Conservation (phyloP, 2,113 vertebrate species). For the Rallus limicola region DNA sequence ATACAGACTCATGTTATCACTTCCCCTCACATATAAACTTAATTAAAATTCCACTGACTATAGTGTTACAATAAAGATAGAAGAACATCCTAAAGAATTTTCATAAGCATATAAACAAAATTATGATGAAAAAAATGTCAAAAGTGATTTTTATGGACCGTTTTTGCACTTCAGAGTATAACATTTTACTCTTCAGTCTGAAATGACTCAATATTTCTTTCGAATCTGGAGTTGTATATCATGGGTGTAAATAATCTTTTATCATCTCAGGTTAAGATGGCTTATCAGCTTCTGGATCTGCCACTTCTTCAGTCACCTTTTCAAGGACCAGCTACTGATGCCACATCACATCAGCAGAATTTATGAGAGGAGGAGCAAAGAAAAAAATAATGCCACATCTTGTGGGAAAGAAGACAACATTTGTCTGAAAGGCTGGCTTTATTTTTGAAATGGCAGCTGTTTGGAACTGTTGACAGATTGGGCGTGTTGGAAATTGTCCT, state of each 20-base stretch:
- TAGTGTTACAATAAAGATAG: background rate
- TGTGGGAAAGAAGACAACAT: background rate
- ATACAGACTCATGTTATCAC: background rate
- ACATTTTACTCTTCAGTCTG: background rate
- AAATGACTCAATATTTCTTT: background rate
- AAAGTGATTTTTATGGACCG: background rate
- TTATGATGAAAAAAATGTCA: background rate
- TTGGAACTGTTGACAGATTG: slow-evolving; percentile 39
- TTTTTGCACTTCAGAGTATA: background rate
- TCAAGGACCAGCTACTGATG: background rate
- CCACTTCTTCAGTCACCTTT: slow-evolving; percentile 32
- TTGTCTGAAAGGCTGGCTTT: slow-evolving; percentile 17
- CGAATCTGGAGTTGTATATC: background rate
- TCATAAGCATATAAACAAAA: background rate
- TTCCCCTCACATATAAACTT: background rate
- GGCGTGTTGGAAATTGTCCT: slow-evolving; percentile 28
- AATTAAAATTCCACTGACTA: background rate
- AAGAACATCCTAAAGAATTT: background rate
- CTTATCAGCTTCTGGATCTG: slow-evolving; percentile 46
- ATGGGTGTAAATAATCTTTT: slow-evolving; percentile 30
- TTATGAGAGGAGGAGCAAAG: slow-evolving; percentile 8
- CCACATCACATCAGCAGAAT: background rate
- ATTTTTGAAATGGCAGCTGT: slow-evolving; percentile 47
- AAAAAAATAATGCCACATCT: background rate
- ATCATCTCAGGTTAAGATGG: background rate